Conservation (phyloP, 2,888 invertebrate species). For the Anaspis maculata region DNA sequence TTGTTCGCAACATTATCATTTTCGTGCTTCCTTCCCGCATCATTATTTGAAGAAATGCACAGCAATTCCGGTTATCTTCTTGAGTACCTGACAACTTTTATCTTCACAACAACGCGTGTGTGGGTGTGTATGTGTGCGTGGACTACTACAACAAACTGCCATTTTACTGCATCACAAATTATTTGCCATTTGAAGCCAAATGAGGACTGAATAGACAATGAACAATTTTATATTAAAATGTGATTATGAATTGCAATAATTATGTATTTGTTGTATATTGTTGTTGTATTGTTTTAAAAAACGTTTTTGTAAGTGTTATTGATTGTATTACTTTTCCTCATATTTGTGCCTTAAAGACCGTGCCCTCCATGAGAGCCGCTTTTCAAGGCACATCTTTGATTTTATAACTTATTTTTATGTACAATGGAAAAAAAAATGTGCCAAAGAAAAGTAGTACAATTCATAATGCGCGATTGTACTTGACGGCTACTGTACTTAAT, state of each 20-base stretch:
- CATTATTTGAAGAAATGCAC: conserved; percentile 1
- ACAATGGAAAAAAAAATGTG: conserved; percentile 19
- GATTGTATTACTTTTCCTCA: conserved; percentile 6
- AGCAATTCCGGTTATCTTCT: conserved; percentile 17
- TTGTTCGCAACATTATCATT: neutral
- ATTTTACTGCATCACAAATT: conserved; percentile 11
- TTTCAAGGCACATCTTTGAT: conserved; percentile 15
- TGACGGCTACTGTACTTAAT: conserved; percentile 7
- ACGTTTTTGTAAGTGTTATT: conserved; percentile 7
- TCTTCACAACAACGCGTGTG: conserved; percentile 7
- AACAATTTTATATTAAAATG: conserved; percentile 25
- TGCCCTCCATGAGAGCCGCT: conserved; percentile 10
- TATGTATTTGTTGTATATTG: conserved; percentile 35
- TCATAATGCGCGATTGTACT: conserved; percentile 8
- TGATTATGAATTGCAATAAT: conserved; percentile 37
- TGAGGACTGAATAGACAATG: neutral
- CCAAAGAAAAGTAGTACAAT: conserved; percentile 27
- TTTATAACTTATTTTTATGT: conserved; percentile 4
- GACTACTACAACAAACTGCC: conserved; percentile 13
- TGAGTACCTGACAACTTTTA: conserved; percentile 24
- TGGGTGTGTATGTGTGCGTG: conserved; percentile 10
- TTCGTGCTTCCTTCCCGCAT: conserved; percentile 6
- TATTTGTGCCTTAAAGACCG: conserved; percentile 13
- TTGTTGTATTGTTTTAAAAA: conserved; percentile 19
- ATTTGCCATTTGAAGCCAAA: conserved; percentile 17